Conservation (phyloP, 2,888 invertebrate species). For the Morpho helenor region DNA sequence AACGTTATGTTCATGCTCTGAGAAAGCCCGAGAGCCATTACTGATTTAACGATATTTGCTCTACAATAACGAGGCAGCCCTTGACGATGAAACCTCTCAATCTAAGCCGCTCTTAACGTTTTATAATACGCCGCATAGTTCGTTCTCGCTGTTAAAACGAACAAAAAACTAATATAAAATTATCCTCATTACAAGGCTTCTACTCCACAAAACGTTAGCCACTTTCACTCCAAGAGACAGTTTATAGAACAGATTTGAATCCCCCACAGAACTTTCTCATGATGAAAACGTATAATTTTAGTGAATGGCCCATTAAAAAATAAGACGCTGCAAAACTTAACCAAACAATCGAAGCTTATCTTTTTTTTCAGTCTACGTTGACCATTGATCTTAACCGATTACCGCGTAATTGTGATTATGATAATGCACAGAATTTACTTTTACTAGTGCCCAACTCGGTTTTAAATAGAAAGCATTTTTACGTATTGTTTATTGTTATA, state of each 20-base stretch:
- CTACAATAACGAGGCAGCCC: constrained; percentile 50
- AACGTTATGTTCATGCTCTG: constrained; percentile 52
- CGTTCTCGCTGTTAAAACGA: constrained; percentile 8
- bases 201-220: constrained; percentile 24
- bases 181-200: constrained; percentile 19
- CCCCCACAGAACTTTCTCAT: constrained; percentile 59
- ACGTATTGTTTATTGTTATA: constrained; percentile 48
- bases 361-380: constrained; percentile 46
- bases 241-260: constrained; percentile 50
- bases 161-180: constrained; percentile 14
- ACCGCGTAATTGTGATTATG: constrained; percentile 47
- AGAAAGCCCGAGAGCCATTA: constrained; percentile 45
- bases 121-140: constrained; percentile 15
- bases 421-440: constrained; percentile 56
- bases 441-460: constrained; percentile 41
- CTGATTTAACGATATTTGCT: constrained; percentile 56
- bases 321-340: constrained; percentile 49
- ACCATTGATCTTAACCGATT: constrained; percentile 53
- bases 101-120: constrained; percentile 34
- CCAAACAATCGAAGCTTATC: constrained; percentile 52
- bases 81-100: constrained; percentile 47
- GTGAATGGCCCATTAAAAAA: constrained; percentile 54
- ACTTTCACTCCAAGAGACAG: constrained; percentile 61
- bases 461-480: constrained; percentile 53
- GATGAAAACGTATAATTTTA: constrained; percentile 61